These are phyloP conservation scores for Alca torda DNA, from an alignment of 2,797 vertebrate genomes.

Conservation along the genomic window DNA sequence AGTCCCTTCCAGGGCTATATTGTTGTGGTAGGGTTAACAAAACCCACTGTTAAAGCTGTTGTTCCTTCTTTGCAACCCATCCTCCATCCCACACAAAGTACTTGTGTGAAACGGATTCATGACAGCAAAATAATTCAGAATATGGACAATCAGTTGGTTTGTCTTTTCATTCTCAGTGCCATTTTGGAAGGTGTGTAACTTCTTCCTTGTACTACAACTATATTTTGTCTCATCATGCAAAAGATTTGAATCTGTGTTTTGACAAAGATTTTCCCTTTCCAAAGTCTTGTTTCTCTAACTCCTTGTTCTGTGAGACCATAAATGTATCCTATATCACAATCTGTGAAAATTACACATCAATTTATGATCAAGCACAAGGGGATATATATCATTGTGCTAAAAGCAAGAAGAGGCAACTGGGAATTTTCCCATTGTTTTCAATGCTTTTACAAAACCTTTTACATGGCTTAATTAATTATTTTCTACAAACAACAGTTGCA, in stretches of 20 bases:
- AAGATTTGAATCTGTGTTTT: neutral
- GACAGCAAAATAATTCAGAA: neutral
- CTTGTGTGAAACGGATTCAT: neutral
- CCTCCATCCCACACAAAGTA: neutral
- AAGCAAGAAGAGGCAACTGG: constrained; percentile 1
- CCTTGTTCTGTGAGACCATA: neutral
- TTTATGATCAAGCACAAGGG: neutral
- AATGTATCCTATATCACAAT: neutral
- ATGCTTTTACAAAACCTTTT: constrained; percentile 31
- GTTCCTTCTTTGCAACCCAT: neutral
- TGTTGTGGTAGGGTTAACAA: neutral
- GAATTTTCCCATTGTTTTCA: neutral
- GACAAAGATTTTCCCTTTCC: neutral
- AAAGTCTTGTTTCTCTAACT: neutral
- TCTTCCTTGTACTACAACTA: neutral
- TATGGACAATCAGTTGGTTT: neutral
- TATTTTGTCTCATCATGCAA: neutral
- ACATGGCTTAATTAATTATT: neutral
- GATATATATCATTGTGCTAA: neutral
- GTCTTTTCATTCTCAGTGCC: neutral
- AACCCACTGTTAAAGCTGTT: neutral
- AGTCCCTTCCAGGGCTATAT: neutral
- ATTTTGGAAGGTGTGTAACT: neutral
- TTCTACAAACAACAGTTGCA: neutral
- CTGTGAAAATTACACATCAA: neutral